Evolutionary conservation across 2,888 invertebrate genomes (phyloP), one percentile per base, ranked within the genome.

Genomic region (Chrysolina oricalcia): DNA sequence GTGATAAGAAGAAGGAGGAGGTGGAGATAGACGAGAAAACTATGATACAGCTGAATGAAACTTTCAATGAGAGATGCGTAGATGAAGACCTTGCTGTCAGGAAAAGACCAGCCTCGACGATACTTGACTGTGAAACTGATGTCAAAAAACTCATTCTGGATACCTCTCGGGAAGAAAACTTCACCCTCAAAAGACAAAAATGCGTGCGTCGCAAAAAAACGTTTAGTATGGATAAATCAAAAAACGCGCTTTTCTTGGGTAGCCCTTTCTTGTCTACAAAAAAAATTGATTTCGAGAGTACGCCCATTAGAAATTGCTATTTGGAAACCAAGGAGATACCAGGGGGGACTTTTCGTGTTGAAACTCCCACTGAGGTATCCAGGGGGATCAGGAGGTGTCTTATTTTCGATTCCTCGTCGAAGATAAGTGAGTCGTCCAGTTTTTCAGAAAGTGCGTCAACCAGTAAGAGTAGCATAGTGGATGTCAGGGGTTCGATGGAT

Each of bases 181-280:
- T 85, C 73, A 86, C 85, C 2, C 84, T 92, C 46, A 91, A 90
- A 84, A 88, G 92, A 21, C 92, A 92, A 84, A 90, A 89, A 80
- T 92, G 92, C 81, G 91, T 92, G 17, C 87, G 92, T 3, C 89
- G 91, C 77, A 90, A 91, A 80, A 91, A 90, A 77, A 81, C 83
- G 9, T 71, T 78, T 17, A 80, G 82, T 50, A 74, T 69, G 8
- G 77, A 71, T 19, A 81, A 81, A 72, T 73, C 75, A 0, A 75
- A 77, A 0, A 75, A 77, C 50, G 79, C 76, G 10, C 21, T 27
- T 0, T 64, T 50, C 40, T 23, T 46, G 8, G 63, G 8, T 59
- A 72, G 40, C 67, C 75, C 75, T 13, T 70, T 17, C 46, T 62
- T 46, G 41, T 74, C 35, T 35, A 69, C 50, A 74, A 78, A 65